Base-by-base conservation (phyloP, 2,113 vertebrate genomes). In the Dicentrarchus labrax region DNA sequence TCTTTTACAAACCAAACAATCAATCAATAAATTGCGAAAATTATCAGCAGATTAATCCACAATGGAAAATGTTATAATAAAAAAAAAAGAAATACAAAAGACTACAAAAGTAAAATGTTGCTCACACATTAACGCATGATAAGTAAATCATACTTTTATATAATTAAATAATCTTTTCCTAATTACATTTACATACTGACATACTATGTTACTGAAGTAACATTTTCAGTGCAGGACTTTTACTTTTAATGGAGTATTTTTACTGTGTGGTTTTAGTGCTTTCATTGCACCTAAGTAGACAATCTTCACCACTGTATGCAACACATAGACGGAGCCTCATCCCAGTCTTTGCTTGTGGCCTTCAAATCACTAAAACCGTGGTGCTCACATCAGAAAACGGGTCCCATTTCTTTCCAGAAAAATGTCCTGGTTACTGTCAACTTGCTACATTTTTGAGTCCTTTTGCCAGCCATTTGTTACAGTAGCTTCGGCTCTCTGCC, bases 401-500 rank as follows among this genome's bases (percentile, higher is more conserved):
- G 16, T 21, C 8, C 16, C 3, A 38, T 43, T 38, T 47, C 17
- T 85, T 47, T 73, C 68, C 16, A 67, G 54, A n/a, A 74, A 76
- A 74, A 70, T 19, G 8, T 51, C 11, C 45, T 21, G 41, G 6
- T 66, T 72, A 21, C 17, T 39, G 24, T 75, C 56, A 69, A n/a
- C n/a, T 30, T 68, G 47, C 13, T 30, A 5, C 24, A 36, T 61
- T 72, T 51, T 72, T 47, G n/a, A 77, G 16, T 61, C n/a, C 3
- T 4, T 70, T 71, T 17, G 39, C 24, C 22, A 72, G 9, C 24
- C 16, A 48, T 17, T 71, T 57, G 56, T 64, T 75, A 53, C 51
- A 53, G 51, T 9, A 39, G 43, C 50, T 47, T 68, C n/a, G 12
- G 71, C 38, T 83, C 16, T 53, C 50, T 75, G 64, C 47, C 39